phyloP scores from a whole-genome alignment of 2,888 invertebrate genomes.

The Tipula unca region DNA sequence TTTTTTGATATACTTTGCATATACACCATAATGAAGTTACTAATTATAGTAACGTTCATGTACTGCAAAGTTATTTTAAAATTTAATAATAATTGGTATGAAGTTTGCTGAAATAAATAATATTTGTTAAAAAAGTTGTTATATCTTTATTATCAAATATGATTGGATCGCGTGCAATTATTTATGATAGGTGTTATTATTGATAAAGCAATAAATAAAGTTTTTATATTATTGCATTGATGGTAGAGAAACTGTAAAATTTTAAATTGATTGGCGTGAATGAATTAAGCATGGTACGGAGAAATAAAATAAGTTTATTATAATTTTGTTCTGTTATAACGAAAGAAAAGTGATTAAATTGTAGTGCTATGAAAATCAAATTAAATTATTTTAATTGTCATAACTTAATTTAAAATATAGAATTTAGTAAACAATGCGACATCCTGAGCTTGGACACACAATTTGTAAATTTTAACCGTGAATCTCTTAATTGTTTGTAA shows the following conservation, averaged over 20 bases:
- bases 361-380: background rate
- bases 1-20: background rate
- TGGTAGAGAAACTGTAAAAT: background rate
- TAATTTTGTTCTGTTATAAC: background rate
- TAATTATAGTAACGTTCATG: background rate
- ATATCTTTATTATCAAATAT: slow-evolving; percentile 15
- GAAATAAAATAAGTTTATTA: background rate
- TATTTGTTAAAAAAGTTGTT: background rate
- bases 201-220: background rate
- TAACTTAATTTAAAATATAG: background rate
- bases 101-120: background rate
- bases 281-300: background rate
- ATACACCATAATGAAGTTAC: background rate
- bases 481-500: background rate
- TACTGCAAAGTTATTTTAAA: background rate
- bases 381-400: background rate
- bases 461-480: background rate
- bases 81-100: background rate
- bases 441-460: no score
- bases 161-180: slow-evolving; percentile 14
- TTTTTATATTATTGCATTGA: background rate
- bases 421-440: no score
- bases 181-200: background rate
- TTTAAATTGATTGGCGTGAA: slow-evolving; percentile 1
- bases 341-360: background rate